Percentiles rank a stretch among this genome's conserved stretches.
Evolutionary conservation across 2,888 invertebrate species (phyloP).

Genomic region (Tachina fera): DNA sequence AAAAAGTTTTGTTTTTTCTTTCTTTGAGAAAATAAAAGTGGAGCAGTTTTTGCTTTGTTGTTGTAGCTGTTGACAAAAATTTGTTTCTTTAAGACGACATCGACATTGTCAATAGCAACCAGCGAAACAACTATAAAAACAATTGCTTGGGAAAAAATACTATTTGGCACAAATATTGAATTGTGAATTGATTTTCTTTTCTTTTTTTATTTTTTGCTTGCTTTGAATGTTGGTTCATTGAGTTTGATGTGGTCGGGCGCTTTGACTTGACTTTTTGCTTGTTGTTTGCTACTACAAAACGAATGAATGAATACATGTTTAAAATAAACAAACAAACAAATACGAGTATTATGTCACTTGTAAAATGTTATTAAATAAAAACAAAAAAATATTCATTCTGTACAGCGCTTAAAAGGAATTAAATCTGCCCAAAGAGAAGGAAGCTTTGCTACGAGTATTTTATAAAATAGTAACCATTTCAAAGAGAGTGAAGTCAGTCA

Average conservation of each 20-base stretch:
- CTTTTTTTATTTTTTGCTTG: not conserved
- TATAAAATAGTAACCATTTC: too few species aligned
- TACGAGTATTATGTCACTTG: slow-evolving; percentile 20
- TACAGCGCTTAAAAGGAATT: not conserved
- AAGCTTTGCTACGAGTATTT: too few species aligned
- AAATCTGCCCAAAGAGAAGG: not conserved
- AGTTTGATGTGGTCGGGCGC: slow-evolving; percentile 32
- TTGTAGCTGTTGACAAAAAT: slow-evolving; percentile 19
- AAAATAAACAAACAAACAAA: not conserved
- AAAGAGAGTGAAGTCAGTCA: too few species aligned
- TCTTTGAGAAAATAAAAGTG: slow-evolving; percentile 15
- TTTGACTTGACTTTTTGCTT: slow-evolving; percentile 22
- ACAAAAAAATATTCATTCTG: too few species aligned
- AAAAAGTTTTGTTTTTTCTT: too few species aligned
- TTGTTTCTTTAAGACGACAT: not conserved
- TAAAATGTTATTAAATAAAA: not conserved
- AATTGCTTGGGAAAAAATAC: slow-evolving; percentile 28
- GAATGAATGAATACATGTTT: not conserved
- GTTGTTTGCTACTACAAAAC: not conserved
- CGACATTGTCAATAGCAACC: slow-evolving; percentile 27
- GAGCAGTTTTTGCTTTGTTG: slow-evolving; percentile 29
- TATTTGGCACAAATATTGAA: slow-evolving; percentile 42
- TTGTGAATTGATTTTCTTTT: slow-evolving; percentile 25
- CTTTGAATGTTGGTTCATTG: not conserved
- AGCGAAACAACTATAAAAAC: not conserved